Base-by-base conservation (phyloP, 2,888 invertebrate species). In the Troides oblongomaculatus region DNA sequence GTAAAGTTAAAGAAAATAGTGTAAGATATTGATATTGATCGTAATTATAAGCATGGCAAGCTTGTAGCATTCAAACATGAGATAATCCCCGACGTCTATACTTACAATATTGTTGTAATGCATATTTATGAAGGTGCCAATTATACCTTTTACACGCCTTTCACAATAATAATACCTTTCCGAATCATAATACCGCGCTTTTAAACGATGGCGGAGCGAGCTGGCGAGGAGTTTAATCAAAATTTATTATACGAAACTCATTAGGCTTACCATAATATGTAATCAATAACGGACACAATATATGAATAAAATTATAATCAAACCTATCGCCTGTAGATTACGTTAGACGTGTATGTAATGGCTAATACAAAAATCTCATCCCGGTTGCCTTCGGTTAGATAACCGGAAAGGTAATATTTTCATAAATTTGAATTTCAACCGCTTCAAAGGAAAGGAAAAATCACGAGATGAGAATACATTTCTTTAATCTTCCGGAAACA, bases 101-200 rank as follows among this genome's bases (percentile, higher is more conserved):
- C n/a, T n/a, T 53, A 18, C 6, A 53, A 53, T 53, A 18, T n/a
- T 14, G 3, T 10, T 53, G 17, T 53, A 67, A 69, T 58, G 64
- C 50, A 62, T 64, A 70, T 73, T 74, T 72, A 76, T 74, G 74
- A 73, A 71, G 71, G 73, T 72, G 75, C 74, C 71, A 78, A 81
- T 77, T 75, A 77, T 57, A 64, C 23, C 25, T 64, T 69, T 62
- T 56, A 61, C 57, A 46, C 21, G 53, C 76, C 75, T 76, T 78
- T 78, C 78, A 78, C 76, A 78, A 74, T 76, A 81, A 79, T 82
- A 80, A 81, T 79, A 77, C 78, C 76, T 78, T 78, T 79, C 77
- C 78, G 76, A 80, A 81, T 76, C 72, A 78, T 81, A 81, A 79
- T 80, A 71, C 74, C 68, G 71, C 72, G 73, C 69, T 72, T 74